Base-by-base conservation (phyloP, 2,113 vertebrate genomes). In the Morone saxatilis region DNA sequence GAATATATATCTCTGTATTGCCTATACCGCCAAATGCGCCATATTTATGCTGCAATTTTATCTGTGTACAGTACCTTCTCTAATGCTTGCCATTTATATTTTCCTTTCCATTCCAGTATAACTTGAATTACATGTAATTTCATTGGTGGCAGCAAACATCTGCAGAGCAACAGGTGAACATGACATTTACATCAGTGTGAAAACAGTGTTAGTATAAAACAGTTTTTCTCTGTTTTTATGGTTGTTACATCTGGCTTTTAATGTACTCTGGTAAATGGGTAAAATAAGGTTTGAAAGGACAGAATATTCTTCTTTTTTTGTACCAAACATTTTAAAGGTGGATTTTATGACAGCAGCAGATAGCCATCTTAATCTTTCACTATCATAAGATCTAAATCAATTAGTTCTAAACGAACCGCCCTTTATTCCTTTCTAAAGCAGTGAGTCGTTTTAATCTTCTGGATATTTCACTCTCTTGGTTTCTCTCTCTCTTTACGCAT, bases 361-460 rank as follows among this genome's bases (percentile, higher is more conserved):
- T 91, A 81, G 65, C 51, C 71, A 78, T 90, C 79, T 69, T 71
- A 82, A 87, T 85, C 79, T 79, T 79, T 78, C 12, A 38, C 61
- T 57, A 74, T 87, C 81, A 86, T 74, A 67, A 61, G 54, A 86
- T 60, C 83, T 51, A 62, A 89, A 88, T 91, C 85, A 88, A 80
- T 91, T 88, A 69, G 10, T 75, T 88, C 66, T 57, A 70, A 78
- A 81, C 14, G 19, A 67, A 50, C 20, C 19, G 19, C 17, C 53
- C 0, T 76, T 40, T 38, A 7, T 75, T 47, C n/a, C 19, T 62
- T 47, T 72, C 9, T 5, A 38, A 61, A 72, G 79, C 76, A 48
- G 16, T 16, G n/a, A 45, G 16, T 22, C 50, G 41, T 51, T 80
- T 80, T 68, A 51, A 62, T 62, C 43, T 63, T 31, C 51, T 54